phyloP scores from a whole-genome alignment of 2,797 vertebrate species.

The Rhincodon typus region DNA sequence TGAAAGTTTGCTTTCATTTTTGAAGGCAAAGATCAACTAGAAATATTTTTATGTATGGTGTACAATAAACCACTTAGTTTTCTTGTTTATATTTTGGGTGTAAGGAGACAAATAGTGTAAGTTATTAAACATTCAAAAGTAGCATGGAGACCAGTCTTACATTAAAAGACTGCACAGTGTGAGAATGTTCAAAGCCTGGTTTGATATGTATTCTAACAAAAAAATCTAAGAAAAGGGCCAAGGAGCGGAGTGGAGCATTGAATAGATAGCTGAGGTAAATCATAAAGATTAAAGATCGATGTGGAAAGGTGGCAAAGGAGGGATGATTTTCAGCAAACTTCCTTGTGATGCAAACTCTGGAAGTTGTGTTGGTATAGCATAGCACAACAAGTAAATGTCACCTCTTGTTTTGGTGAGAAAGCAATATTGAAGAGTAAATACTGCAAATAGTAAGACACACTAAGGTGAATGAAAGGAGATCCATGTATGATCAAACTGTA shows the following conservation, averaged over 20 bases:
- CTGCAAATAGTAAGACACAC: slow-evolving; percentile 87
- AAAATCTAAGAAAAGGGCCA: neutral
- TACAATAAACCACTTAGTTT: neutral
- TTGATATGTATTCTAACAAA: neutral
- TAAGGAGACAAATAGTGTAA: neutral
- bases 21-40: neutral
- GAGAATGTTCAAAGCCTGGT: neutral
- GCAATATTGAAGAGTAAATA: slow-evolving; percentile 97
- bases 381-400: slow-evolving; percentile 93
- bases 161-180: neutral
- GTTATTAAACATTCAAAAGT: neutral
- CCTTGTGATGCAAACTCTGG: neutral
- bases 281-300: neutral
- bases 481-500: slow-evolving; percentile 19
- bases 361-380: slow-evolving; percentile 36
- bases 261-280: too few relatives aligned
- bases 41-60: neutral
- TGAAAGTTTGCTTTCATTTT: too few relatives aligned
- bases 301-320: neutral
- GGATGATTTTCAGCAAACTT: neutral
- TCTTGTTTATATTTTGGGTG: neutral
- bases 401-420: slow-evolving; percentile 79
- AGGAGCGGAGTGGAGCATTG: neutral
- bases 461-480: slow-evolving; percentile 71
- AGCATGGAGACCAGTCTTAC: neutral